Base-by-base conservation (phyloP, 2,888 invertebrate species). In the Athalia circularis region DNA sequence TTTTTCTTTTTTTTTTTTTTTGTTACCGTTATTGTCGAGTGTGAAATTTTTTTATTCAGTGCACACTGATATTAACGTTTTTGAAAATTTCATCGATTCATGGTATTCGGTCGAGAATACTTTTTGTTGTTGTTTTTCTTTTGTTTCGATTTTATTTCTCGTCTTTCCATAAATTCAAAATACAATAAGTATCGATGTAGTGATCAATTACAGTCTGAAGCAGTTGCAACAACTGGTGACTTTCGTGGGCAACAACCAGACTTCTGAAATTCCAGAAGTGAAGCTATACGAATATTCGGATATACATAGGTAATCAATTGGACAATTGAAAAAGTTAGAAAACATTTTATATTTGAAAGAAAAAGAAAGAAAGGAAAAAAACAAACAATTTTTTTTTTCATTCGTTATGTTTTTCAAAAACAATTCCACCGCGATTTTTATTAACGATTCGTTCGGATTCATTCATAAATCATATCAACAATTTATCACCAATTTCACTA, bases 171-270 rank as follows among this genome's bases (percentile, higher is more conserved):
- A 15, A 47, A 65, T 65, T 65, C 48, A n/a, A 65, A 54, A 52
- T 52, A 68, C 8, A 52, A 52, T 72, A 72, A 72, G 59, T 75
- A 75, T 64, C 75, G 43, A 68, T 74, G 47, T 75, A 75, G 75
- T 75, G 47, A 75, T 75, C 50, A 64, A 75, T 75, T 84, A 81
- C 83, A 89, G 89, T 85, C 84, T 87, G 83, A 86, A 85, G 86
- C 85, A 85, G 83, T 85, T 87, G 70, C 87, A 85, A 77, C 86
- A 81, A 78, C 82, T 86, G 84, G 87, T 88, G 84, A 86, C 86
- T 80, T 84, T 86, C 81, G 82, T 86, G 84, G 84, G 83, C 81
- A 83, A 84, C 85, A 87, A 88, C 81, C 81, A 85, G 82, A 87
- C 83, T 84, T 85, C 83, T 79, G 80, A 84, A 82, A 87, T 83